phyloP scores from a whole-genome alignment of 2,797 vertebrate genomes.

The Sebastiscus albofasciatus region DNA sequence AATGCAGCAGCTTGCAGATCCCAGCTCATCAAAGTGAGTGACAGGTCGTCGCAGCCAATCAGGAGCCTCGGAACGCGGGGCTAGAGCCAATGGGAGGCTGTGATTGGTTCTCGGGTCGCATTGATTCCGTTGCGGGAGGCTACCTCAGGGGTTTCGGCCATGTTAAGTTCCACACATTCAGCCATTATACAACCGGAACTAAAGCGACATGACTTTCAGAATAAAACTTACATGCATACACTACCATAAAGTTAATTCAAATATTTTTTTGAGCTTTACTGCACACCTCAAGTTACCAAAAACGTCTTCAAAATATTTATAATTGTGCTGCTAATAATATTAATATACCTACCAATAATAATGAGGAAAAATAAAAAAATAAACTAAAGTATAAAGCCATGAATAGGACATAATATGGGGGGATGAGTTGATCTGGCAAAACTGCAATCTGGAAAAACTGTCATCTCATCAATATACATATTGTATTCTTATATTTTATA shows the following conservation, averaged over 20 bases:
- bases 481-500: too few relatives aligned
- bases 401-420: background rate
- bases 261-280: background rate
- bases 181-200: conserved; percentile 7
- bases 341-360: background rate
- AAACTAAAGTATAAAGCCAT: background rate
- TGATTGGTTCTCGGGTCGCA: conserved; percentile 51
- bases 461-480: too few relatives aligned
- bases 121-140: conserved; percentile 64
- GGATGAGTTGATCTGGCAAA: background rate
- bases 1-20: conserved; percentile 3
- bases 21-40: conserved; percentile 59
- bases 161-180: background rate
- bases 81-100: conserved; percentile 41
- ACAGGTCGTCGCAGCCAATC: conserved; percentile 63
- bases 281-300: too few relatives aligned
- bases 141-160: conserved; percentile 15
- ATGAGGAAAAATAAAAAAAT: too few relatives aligned
- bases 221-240: background rate
- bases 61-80: background rate
- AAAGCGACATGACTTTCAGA: background rate
- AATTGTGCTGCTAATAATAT: background rate
- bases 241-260: too few relatives aligned
- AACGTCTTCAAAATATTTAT: too few relatives aligned
- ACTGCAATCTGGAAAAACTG: too few relatives aligned